Conservation (phyloP, 2,888 invertebrate species). For the Nomada fucata region DNA sequence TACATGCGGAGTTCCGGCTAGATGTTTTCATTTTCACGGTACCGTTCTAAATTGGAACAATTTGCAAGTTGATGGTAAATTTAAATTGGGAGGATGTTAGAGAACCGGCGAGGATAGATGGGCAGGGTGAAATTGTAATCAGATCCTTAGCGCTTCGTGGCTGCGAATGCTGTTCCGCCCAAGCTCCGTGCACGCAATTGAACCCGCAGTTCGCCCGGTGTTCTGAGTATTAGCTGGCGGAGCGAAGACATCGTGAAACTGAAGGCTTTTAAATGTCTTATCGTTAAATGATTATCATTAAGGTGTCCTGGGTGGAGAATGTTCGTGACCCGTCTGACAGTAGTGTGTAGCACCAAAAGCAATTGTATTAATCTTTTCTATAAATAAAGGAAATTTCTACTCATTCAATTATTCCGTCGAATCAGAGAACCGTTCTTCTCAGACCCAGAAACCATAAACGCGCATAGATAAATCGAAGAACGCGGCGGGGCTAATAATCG, state of each 20-base stretch:
- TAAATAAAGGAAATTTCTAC: too few relatives aligned
- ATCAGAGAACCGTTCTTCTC: too few relatives aligned
- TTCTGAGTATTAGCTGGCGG: neutral
- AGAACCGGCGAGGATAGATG: neutral
- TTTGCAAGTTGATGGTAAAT: slow-evolving; percentile 54
- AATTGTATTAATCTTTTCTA: too few relatives aligned
- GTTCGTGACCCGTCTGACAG: too few relatives aligned
- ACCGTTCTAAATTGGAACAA: slow-evolving; percentile 51
- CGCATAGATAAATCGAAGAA: too few relatives aligned
- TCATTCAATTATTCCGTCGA: too few relatives aligned
- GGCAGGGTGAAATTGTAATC: slow-evolving; percentile 45
- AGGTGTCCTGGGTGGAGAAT: too few relatives aligned
- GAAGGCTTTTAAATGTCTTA: neutral
- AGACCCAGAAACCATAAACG: too few relatives aligned
- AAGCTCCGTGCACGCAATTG: neutral
- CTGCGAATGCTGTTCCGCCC: slow-evolving; percentile 11
- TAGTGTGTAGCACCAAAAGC: too few relatives aligned
- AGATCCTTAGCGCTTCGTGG: slow-evolving; percentile 32
- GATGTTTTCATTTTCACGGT: slow-evolving; percentile 47
- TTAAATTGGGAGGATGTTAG: slow-evolving; percentile 36
- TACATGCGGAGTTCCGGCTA: neutral
- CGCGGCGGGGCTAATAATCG: too few relatives aligned
- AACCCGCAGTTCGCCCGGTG: neutral
- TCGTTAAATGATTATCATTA: too few relatives aligned
- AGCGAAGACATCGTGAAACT: neutral